Base-by-base conservation (phyloP, 2,888 invertebrate genomes). In the Dione vanillae region DNA sequence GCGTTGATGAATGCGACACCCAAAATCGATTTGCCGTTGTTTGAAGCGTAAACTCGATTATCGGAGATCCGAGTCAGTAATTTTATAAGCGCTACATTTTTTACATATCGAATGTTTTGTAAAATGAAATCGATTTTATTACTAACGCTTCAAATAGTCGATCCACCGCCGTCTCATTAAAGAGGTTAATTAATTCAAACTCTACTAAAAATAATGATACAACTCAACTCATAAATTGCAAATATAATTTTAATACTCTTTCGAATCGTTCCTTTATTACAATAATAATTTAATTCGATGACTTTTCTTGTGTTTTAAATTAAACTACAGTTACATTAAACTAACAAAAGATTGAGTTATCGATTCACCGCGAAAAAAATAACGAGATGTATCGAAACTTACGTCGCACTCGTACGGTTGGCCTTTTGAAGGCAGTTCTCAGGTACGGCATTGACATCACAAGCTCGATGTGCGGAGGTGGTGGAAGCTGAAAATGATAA, bases 391-490 rank as follows among this genome's bases (percentile, higher is more conserved):
- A 16, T 11, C 10, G 56, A 56, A 84, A 95, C 95, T 95, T 80
- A 95, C 95, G 95, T 91, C 95, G 88, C 49, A 95, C 95, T 87
- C 95, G 91, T 71, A 95, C 95, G 1, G 95, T 91, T 12, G 95
- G 95, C 77, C 94, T 91, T 75, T 95, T 94, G 83, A 95, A 92
- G 11, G 95, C 95, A 56, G 95, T 95, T 83, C 95, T 94, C 51
- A 95, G 92, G 83, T 95, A 94, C 1, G 95, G 95, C 91, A 96
- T 96, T 62, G 95, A 95, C 92, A 96, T 95, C 79, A 96, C 95
- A 78, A 96, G 90, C 83, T 96, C 96, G 84, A 96, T 95, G 89
- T 96, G 96, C 10, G 96, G 96, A 6, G 96, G 96, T 2, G 96
- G 95, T 65, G 96, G 96, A 77, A 96, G 88, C 95, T 96, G 91